A percentile compares a stretch with the other conserved stretches of the same genome.
Conservation (phyloP, 2,113 vertebrate genomes). For the Muntiacus reevesi region DNA sequence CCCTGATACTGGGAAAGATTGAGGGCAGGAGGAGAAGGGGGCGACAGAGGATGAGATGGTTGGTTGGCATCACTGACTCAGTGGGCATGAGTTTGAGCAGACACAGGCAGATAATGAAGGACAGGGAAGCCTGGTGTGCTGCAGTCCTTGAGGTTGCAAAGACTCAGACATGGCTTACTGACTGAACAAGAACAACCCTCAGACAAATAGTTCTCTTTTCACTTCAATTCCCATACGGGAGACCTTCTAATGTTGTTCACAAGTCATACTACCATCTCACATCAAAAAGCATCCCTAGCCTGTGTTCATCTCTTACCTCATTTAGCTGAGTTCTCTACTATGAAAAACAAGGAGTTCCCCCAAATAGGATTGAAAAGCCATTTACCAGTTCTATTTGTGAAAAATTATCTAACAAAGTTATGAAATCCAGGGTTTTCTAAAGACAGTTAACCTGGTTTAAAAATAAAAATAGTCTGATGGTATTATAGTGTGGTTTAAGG, state of each 20-base stretch:
- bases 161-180: not conserved
- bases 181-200: not conserved
- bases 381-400: not conserved
- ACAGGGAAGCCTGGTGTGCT: not conserved
- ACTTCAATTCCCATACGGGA: not conserved
- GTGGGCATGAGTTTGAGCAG: not conserved
- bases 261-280: conserved; percentile 19
- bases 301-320: not conserved
- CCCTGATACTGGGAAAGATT: not conserved
- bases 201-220: not conserved
- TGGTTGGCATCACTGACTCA: not conserved
- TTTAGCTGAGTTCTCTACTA: not conserved
- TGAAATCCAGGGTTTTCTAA: not conserved
- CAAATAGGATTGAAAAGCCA: not conserved
- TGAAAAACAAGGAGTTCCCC: conserved; percentile 26
- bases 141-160: not conserved
- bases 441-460: not conserved
- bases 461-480: not conserved
- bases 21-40: not conserved
- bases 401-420: conserved; percentile 3
- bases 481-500: not conserved
- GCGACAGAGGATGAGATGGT: not conserved
- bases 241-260: conserved; percentile 42
- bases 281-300: not conserved
- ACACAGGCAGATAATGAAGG: not conserved